Conservation (phyloP, 2,888 invertebrate genomes). For the Orchesella flavescens region DNA sequence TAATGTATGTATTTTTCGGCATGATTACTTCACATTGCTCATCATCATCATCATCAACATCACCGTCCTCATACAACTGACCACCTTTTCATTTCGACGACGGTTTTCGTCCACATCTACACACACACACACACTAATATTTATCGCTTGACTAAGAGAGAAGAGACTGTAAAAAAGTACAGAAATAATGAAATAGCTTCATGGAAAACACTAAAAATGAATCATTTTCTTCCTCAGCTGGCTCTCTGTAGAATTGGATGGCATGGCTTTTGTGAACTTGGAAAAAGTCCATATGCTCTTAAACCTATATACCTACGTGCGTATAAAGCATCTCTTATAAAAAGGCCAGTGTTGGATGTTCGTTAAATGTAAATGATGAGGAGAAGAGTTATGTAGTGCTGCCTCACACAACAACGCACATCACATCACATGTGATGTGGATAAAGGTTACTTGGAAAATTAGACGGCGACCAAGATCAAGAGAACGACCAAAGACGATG, state of each 20-base stretch:
- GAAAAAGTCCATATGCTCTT: neutral
- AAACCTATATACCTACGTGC: neutral
- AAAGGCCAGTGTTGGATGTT: neutral
- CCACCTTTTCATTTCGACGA: no score
- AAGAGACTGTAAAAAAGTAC: neutral
- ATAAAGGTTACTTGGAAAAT: conserved; percentile 38
- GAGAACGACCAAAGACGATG: neutral
- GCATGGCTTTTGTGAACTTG: neutral
- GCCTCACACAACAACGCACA: conserved; percentile 49
- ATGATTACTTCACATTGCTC: conserved; percentile 24
- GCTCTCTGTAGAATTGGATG: no score
- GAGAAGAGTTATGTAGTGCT: conserved; percentile 2
- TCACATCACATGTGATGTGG: neutral
- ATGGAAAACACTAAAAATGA: conserved; percentile 62
- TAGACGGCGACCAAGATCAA: neutral
- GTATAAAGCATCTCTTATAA: neutral
- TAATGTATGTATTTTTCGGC: conserved; percentile 7
- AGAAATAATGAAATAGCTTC: conserved; percentile 55
- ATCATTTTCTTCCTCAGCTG: conserved; percentile 60
- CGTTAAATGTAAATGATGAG: conserved; percentile 28
- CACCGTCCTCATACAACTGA: neutral
- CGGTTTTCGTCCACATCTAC: no score
- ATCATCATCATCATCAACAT: neutral
- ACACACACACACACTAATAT: no score
- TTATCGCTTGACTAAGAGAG: no score